Base-by-base conservation (phyloP, 2,888 invertebrate genomes). In the Serrognathus titanus region DNA sequence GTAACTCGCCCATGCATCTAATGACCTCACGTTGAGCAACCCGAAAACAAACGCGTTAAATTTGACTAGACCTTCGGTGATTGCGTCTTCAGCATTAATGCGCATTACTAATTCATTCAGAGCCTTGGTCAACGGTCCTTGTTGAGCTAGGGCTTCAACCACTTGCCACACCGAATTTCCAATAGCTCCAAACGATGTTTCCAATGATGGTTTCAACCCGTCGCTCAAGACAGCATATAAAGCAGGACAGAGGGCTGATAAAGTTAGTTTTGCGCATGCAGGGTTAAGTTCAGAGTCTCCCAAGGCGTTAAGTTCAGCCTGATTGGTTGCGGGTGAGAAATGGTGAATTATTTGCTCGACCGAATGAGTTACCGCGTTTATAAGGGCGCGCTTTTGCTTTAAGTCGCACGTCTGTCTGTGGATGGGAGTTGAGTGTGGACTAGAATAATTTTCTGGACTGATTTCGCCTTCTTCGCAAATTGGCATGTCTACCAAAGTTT, bases 1-100 rank as follows among this genome's bases (percentile, higher is more conserved):
- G 73, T 92, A 94, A 55, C 90, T 89, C 63, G 92, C 84, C 94
- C 94, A 95, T 36, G 93, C 92, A 69, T 94, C 94, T 65, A 95
- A 81, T n/a, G 93, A 90, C 64, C 90, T 84, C 53, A 92, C 85
- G 76, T 94, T 94, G 53, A 94, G 81, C 58, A 94, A 81, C 45
- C 93, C 94, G 72, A 93, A 86, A 62, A 93, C 86, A 74, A 94
- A 94, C 51, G 93, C 92, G 74, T 93, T 92, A 74, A 94, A 94
- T 75, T 92, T 93, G 67, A 92, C 85, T 70, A 90, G 83, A 65
- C 90, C 91, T 77, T 93, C 92, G 9, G 88, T 87, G 31, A 93
- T 85, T 46, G 88, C 87, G 71, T 91, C 89, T 75, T 92, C 91
- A 60, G 87, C 86, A 75, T 92, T 92, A 67, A 94, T 87, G 69